Conservation (phyloP, 1,140 invertebrate genomes). For the Episyrphus balteatus region DNA sequence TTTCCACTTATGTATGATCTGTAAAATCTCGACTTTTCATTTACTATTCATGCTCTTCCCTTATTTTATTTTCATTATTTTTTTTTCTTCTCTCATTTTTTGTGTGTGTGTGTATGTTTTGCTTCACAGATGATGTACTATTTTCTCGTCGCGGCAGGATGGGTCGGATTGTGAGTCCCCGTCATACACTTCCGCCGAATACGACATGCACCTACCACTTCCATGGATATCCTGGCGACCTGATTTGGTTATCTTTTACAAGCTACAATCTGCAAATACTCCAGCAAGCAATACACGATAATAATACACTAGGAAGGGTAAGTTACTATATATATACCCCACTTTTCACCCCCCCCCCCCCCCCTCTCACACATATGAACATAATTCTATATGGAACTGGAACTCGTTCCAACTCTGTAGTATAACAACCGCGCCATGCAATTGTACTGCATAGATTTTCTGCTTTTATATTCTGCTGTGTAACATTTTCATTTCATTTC, state of each 20-base stretch:
- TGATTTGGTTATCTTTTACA: constrained; percentile 79
- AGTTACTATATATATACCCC: constrained; percentile 9
- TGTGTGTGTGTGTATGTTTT: no score
- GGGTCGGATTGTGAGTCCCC: constrained; percentile 61
- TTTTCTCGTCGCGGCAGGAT: constrained; percentile 43
- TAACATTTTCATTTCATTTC: no score
- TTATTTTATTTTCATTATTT: background rate
- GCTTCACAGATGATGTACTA: constrained; percentile 36
- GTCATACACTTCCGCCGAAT: constrained; percentile 72
- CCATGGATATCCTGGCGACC: constrained; percentile 60
- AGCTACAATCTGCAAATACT: constrained; percentile 66
- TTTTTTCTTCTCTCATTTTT: constrained; percentile 7
- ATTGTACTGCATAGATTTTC: no score
- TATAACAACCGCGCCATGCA: no score
- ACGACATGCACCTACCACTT: constrained; percentile 80
- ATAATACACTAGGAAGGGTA: constrained; percentile 34
- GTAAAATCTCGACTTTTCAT: no score
- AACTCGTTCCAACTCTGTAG: no score
- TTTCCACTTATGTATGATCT: no score
- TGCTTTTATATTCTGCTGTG: no score
- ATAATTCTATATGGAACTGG: no score
- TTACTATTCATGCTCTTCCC: no score
- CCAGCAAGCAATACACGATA: constrained; percentile 40
- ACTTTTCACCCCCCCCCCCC: no score
- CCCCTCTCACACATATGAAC: no score